Conservation (phyloP, 2,113 vertebrate species). For the Hucho hucho region DNA sequence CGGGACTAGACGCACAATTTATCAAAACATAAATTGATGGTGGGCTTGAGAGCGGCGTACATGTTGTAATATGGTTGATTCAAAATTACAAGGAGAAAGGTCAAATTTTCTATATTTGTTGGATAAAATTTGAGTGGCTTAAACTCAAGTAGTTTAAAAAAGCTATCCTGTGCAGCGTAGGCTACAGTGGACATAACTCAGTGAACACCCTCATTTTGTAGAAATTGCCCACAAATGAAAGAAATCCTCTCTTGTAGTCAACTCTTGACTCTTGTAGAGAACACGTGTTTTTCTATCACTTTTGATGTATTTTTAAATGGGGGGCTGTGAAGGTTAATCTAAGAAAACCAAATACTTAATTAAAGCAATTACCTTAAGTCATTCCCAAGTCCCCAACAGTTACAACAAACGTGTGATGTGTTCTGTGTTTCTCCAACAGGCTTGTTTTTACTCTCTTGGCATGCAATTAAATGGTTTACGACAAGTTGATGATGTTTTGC, state of each 20-base stretch:
- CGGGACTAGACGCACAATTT: slow-evolving; percentile 75
- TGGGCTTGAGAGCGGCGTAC: slow-evolving; percentile 57
- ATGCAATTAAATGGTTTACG: slow-evolving; percentile 52
- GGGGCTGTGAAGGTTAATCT: slow-evolving; percentile 14
- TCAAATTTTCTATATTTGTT: slow-evolving; percentile 48
- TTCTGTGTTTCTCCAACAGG: slow-evolving; percentile 3
- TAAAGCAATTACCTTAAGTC: slow-evolving; percentile 17
- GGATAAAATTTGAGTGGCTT: slow-evolving; percentile 40
- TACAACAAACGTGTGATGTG: slow-evolving; percentile 11
- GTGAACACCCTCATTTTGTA: not conserved
- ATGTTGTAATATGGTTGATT: slow-evolving; percentile 69
- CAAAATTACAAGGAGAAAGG: slow-evolving; percentile 48
- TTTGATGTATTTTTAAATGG: slow-evolving; percentile 18
- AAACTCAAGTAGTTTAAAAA: slow-evolving; percentile 18
- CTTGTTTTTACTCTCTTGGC: slow-evolving; percentile 33
- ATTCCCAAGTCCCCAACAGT: not conserved
- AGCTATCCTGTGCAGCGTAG: not conserved
- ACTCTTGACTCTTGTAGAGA: no score
- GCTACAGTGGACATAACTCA: not conserved
- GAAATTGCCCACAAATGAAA: no score
- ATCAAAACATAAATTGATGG: slow-evolving; percentile 67
- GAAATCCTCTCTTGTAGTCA: no score
- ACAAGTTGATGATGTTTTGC: slow-evolving; percentile 38
- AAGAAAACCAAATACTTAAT: slow-evolving; percentile 27
- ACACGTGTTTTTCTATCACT: not conserved